phyloP scores from a whole-genome alignment of 2,888 invertebrate genomes.

The Drosophila testacea region DNA sequence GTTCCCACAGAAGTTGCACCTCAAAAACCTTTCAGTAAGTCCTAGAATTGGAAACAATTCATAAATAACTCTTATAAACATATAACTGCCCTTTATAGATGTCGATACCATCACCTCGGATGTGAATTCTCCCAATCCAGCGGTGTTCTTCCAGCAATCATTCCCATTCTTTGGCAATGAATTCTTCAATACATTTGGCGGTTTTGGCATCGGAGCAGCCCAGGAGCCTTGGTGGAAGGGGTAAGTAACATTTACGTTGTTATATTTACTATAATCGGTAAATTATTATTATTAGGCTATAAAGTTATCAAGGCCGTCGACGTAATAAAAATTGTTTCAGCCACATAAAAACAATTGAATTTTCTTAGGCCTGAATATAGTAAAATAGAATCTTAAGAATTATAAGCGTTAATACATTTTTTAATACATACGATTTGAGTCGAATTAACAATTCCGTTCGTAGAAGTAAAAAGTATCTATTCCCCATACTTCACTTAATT shows the following conservation, averaged over 20 bases:
- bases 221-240: slow-evolving; percentile 84
- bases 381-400: too few species aligned
- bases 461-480: too few species aligned
- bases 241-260: slow-evolving; percentile 67
- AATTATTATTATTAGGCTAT: too few species aligned
- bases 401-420: too few species aligned
- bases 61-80: neutral
- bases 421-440: too few species aligned
- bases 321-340: too few species aligned
- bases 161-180: slow-evolving; percentile 84
- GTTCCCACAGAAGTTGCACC: slow-evolving; percentile 24
- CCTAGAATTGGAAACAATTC: neutral
- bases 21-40: slow-evolving; percentile 81
- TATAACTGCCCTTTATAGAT: slow-evolving; percentile 54
- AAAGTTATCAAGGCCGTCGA: too few species aligned
- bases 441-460: too few species aligned
- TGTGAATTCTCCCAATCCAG: slow-evolving; percentile 74
- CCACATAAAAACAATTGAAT: too few species aligned
- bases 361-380: too few species aligned
- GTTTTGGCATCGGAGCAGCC: slow-evolving; percentile 80
- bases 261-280: too few species aligned
- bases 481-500: too few species aligned
- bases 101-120: slow-evolving; percentile 82
- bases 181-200: slow-evolving; percentile 83
- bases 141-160: slow-evolving; percentile 81